Base-by-base conservation (phyloP, 2,797 vertebrate genomes). In the Phoeniculus purpureus region DNA sequence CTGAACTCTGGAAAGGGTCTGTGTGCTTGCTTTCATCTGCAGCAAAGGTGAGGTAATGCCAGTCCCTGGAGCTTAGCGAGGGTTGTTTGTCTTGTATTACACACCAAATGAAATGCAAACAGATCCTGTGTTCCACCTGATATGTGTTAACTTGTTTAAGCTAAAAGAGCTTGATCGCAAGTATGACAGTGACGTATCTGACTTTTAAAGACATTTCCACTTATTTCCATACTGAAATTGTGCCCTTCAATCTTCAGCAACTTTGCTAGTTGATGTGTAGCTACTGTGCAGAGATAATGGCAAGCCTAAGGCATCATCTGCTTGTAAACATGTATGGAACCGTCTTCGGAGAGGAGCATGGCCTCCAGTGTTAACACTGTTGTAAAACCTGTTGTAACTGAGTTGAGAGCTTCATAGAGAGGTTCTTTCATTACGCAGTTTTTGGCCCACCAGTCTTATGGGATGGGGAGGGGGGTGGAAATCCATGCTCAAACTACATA, bases 251-350 rank as follows among this genome's bases (percentile, higher is more conserved):
- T 88, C 51, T 84, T 85, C 29, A 75, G 64, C 90, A 88, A 5
- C 65, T 82, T 77, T 62, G 37, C 37, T 72, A 45, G 58, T 55
- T 84, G 88, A 55, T 50, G 9, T 51, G 37, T 74, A 85, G 55
- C 58, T 88, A 6, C 75, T 59, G 29, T 65, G 78, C 68, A 74
- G 89, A 74, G 89, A n/a, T 74, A 23, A 50, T 31, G 45, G 59
- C 64, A 75, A 87, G 83, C 88, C 87, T 75, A 55, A 68, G 92
- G 87, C 65, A 65, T 87, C 79, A 26, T 52, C 81, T 92, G 18
- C 82, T 66, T 76, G 90, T 75, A 58, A 75, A 78, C 50, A 43
- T 1, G 10, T 54, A 72, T 74, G 55, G 81, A 86, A 29, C 58
- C 8, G 6, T 75, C 77, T 75, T 70, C 48, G 45, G 78, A 85